Evolutionary conservation across 2,888 invertebrate genomes (phyloP).

Genomic region (Cheiracanthium punctorium): DNA sequence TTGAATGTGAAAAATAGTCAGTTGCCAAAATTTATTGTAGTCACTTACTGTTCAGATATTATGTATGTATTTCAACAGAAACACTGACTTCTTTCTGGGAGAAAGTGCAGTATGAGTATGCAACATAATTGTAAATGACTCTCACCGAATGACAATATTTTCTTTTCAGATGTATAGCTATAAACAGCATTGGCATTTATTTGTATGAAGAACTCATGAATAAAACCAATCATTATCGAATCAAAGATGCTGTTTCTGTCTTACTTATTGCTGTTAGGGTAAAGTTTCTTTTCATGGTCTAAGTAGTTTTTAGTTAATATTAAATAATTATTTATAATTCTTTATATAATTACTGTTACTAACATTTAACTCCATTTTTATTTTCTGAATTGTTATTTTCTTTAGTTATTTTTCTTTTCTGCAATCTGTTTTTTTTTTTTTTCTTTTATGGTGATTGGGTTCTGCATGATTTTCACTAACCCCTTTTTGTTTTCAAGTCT

Average conservation of each 20-base stretch:
- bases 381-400: background rate
- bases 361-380: conserved; percentile 12
- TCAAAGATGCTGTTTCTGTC: conserved; percentile 83
- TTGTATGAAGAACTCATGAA: conserved; percentile 82
- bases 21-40: too few species aligned
- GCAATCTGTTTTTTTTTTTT: conserved; percentile 26
- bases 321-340: too few species aligned
- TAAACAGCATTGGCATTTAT: conserved; percentile 88
- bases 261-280: conserved; percentile 83
- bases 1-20: too few species aligned
- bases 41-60: too few species aligned
- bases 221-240: conserved; percentile 81
- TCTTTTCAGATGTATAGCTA: conserved; percentile 82
- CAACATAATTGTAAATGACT: too few species aligned
- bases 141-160: too few species aligned
- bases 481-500: conserved; percentile 62
- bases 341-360: conserved; percentile 27
- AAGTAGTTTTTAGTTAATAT: too few species aligned
- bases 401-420: conserved; percentile 20
- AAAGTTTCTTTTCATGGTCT: conserved; percentile 73
- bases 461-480: conserved; percentile 67
- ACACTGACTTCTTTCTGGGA: too few species aligned
- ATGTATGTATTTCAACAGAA: too few species aligned
- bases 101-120: too few species aligned
- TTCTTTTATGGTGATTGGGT: conserved; percentile 64